Evolutionary conservation across 2,797 vertebrate species (phyloP).

Genomic region (Etheostoma nigrum): DNA sequence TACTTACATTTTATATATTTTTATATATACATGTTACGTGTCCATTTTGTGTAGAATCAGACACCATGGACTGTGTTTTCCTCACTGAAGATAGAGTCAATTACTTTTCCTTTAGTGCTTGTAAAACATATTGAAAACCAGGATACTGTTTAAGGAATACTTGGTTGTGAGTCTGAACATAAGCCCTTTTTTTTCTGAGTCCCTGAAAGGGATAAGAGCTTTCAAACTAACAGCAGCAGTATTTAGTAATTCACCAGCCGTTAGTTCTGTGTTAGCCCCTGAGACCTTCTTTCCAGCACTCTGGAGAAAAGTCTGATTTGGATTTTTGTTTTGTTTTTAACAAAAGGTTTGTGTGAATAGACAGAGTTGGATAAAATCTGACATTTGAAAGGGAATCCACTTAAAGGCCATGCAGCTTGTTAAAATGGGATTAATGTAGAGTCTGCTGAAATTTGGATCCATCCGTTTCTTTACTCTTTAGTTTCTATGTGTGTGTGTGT

Average conservation of each 20-base stretch:
- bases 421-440: conserved; percentile 12
- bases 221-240: not conserved
- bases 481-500: conserved; percentile 12
- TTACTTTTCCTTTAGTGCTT: not conserved
- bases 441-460: conserved; percentile 12
- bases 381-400: conserved; percentile 30
- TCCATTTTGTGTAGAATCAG: not conserved
- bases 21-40: too few species aligned
- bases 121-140: not conserved
- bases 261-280: not conserved
- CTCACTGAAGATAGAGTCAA: not conserved
- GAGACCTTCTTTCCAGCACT: conserved; percentile 25
- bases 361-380: conserved; percentile 24
- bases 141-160: not conserved
- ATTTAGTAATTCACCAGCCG: conserved; percentile 1
- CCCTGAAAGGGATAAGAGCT: not conserved
- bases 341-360: not conserved
- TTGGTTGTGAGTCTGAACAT: not conserved
- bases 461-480: not conserved
- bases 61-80: not conserved
- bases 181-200: not conserved
- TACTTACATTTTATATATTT: too few species aligned
- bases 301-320: conserved; percentile 17
- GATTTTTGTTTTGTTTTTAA: not conserved
- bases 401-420: conserved; percentile 4